Evolutionary conservation across 35 echinoderm and acorn worm genomes (phyloP).

Genomic region (Ophioderma brevispina): DNA sequence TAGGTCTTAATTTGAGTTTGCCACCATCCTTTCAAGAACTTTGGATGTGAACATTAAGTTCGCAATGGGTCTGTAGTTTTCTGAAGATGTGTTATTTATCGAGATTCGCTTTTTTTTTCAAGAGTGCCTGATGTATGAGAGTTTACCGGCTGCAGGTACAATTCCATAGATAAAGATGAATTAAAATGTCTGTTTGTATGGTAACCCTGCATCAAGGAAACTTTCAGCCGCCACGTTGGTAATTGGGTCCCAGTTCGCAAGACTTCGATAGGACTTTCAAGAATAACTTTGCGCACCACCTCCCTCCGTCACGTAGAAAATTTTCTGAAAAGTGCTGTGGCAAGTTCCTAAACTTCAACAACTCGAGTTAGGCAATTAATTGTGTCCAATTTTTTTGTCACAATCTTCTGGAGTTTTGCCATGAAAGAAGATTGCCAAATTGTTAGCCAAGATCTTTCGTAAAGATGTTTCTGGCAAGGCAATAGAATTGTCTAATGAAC

Average conservation of each 20-base stretch:
- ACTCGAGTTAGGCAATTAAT: not conserved
- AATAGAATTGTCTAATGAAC: not conserved
- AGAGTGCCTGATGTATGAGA: conserved; percentile 31
- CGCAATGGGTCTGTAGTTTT: conserved; percentile 56
- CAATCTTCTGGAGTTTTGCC: not conserved
- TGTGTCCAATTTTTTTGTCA: not conserved
- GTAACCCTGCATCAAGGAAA: conserved; percentile 19
- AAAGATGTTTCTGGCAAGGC: conserved; percentile 14
- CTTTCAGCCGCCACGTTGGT: conserved; percentile 44
- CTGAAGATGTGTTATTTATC: conserved; percentile 30
- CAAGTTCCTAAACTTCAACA: not conserved
- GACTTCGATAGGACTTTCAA: not conserved
- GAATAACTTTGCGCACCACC: conserved; percentile 19
- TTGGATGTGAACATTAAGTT: conserved; percentile 41
- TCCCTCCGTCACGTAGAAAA: not conserved
- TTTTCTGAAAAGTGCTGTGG: not conserved
- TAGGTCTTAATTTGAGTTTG: too few relatives aligned
- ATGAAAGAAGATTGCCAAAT: conserved; percentile 13
- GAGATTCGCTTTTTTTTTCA: conserved; percentile 36
- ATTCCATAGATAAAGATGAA: conserved; percentile 15
- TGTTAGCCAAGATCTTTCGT: conserved; percentile 4
- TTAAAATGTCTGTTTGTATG: conserved; percentile 21
- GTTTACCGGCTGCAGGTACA: conserved; percentile 34
- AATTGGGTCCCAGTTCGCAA: conserved; percentile 34
- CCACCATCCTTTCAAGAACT: conserved; percentile 38